Evolutionary conservation across 1,140 invertebrate species (phyloP).

Genomic region (Nephila pilipes): DNA sequence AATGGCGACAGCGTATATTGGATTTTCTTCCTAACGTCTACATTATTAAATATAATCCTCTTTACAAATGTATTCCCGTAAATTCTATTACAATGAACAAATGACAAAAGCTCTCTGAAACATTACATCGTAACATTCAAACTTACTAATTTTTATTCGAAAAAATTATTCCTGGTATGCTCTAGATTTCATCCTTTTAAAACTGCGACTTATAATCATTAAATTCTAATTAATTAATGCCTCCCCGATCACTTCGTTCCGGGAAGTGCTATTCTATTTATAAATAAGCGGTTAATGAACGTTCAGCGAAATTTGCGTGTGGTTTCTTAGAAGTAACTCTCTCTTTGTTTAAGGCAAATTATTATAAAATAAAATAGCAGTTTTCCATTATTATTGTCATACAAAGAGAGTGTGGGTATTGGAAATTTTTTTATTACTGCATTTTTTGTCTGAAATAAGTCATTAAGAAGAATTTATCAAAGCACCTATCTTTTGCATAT

Average conservation of each 20-base stretch:
- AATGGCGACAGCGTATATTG: too few relatives aligned
- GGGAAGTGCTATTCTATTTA: neutral
- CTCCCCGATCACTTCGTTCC: neutral
- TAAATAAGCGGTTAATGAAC: neutral
- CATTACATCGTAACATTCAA: too few relatives aligned
- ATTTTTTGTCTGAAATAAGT: neutral
- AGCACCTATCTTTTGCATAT: neutral
- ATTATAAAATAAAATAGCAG: neutral
- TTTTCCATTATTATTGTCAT: neutral
- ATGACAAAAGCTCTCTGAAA: too few relatives aligned
- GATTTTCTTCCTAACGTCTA: too few relatives aligned
- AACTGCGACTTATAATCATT: neutral
- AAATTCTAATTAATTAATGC: slow-evolving; percentile 14
- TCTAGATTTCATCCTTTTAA: too few relatives aligned
- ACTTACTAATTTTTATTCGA: too few relatives aligned
- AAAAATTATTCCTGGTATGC: too few relatives aligned
- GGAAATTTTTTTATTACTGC: neutral
- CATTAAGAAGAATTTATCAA: neutral
- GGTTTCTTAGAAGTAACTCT: neutral
- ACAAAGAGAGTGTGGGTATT: neutral
- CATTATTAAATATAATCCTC: too few relatives aligned
- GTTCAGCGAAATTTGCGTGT: neutral
- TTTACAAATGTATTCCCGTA: too few relatives aligned
- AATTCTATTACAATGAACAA: too few relatives aligned
- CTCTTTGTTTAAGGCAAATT: neutral